phyloP scores from a whole-genome alignment of 2,888 invertebrate species.

The Syrphus vitripennis region DNA sequence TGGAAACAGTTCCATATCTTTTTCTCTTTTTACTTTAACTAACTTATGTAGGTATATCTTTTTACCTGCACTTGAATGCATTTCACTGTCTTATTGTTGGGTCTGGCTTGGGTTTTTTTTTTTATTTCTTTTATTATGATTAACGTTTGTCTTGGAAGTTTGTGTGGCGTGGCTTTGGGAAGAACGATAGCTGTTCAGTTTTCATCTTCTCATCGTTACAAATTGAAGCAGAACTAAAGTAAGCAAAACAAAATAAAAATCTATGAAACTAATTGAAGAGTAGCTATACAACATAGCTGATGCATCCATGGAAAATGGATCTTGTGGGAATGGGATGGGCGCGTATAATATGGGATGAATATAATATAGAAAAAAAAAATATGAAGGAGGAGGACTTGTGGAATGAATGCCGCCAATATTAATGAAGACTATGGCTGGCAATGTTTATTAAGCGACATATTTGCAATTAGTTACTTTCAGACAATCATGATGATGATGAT shows the following conservation, averaged over 20 bases:
- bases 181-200: background rate
- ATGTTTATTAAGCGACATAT: constrained; percentile 46
- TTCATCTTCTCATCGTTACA: constrained; percentile 3
- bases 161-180: background rate
- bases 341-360: background rate
- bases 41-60: background rate
- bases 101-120: background rate
- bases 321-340: background rate
- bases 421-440: constrained; percentile 19
- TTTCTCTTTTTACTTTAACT: background rate
- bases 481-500: background rate
- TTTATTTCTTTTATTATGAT: no score
- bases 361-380: background rate
- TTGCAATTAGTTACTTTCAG: constrained; percentile 44
- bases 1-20: background rate
- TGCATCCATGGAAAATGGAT: background rate
- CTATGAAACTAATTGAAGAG: constrained; percentile 20
- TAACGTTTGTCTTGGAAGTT: constrained; percentile 41
- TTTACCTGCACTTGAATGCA: constrained; percentile 36
- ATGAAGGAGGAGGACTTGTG: constrained; percentile 16
- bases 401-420: constrained; percentile 38
- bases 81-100: constrained; percentile 19
- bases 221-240: constrained; percentile 4
- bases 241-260: background rate
- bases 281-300: no score